Evolutionary conservation across 1,140 invertebrate species (phyloP), one percentile per base, ranked within the genome.

Genomic region (Lasaia peninsularis): DNA sequence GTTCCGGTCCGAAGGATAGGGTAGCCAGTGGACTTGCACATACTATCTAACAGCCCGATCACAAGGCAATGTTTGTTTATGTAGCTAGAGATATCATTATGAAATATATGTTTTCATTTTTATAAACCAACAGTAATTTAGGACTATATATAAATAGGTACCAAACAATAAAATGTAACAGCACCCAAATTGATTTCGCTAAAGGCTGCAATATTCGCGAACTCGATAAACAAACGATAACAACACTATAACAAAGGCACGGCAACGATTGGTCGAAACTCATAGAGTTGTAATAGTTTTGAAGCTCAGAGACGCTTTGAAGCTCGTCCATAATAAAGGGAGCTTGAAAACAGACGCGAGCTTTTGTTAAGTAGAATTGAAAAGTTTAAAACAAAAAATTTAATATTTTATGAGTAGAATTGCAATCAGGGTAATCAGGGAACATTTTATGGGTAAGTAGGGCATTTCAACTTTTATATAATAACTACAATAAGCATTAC

Each of bases 251-350:
- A 48, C 44, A 48, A 48, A 48, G 44, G 44, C 44, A 20, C 18
- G n/a, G n/a, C 44, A 20, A 20, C 20, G 40, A 48, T 48, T 48
- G 44, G 44, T 21, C 21, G 44, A 21, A 20, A 48, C 44, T 48
- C 44, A 48, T 48, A 48, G 44, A 48, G 44, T 48, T 48, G 44
- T 48, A 48, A 48, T 48, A 48, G 44, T 48, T 44, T 48, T 20
- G 44, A 21, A 21, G 44, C 44, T 21, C 44, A 48, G 44, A 48
- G 40, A 48, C 18, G 40, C 40, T 48, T 48, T 48, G 40, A 21
- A 48, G 40, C 40, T 21, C 40, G 40, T 48, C 40, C 40, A 48
- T 48, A 48, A 48, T 48, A 48, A 48, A 21, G 40, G 20, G 40
- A 48, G 11, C 40, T 48, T 20, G 40, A 20, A 48, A 48, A 48